Conservation (phyloP, 2,113 vertebrate genomes). For the Coturnix japonica region DNA sequence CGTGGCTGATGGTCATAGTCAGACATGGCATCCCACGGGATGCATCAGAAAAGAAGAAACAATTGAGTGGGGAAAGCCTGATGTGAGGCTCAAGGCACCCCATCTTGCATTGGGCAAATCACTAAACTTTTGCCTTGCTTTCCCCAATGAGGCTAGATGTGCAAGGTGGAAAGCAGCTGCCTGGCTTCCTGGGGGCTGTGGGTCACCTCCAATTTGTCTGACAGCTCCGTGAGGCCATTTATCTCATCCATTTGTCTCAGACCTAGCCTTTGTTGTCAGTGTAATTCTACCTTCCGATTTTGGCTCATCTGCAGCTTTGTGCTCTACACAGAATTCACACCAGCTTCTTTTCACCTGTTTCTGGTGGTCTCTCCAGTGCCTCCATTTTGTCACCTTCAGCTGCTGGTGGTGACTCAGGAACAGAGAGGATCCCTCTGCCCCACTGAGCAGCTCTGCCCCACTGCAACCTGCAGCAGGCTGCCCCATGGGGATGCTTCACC, state of each 20-base stretch:
- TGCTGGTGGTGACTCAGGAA: background rate
- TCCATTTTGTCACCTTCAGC: background rate
- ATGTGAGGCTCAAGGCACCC: background rate
- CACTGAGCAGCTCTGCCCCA: background rate
- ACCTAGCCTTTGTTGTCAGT: background rate
- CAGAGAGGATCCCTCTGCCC: background rate
- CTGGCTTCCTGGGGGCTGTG: background rate
- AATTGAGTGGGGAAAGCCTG: background rate
- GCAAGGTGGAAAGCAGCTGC: background rate
- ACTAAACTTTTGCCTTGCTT: background rate
- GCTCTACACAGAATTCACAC: background rate
- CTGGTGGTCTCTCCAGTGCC: background rate
- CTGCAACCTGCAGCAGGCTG: background rate
- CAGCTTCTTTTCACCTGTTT: background rate
- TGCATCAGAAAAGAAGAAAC: background rate
- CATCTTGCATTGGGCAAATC: background rate
- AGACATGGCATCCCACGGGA: fast-evolving
- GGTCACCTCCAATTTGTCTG: background rate
- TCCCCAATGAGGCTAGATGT: background rate
- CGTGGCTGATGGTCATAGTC: background rate
- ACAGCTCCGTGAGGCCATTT: background rate
- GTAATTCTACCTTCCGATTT: background rate
- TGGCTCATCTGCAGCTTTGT: background rate
- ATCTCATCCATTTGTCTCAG: background rate
- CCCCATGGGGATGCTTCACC: background rate